Evolutionary conservation across 2,113 vertebrate species (phyloP).

Genomic region (Charadrius vociferus): DNA sequence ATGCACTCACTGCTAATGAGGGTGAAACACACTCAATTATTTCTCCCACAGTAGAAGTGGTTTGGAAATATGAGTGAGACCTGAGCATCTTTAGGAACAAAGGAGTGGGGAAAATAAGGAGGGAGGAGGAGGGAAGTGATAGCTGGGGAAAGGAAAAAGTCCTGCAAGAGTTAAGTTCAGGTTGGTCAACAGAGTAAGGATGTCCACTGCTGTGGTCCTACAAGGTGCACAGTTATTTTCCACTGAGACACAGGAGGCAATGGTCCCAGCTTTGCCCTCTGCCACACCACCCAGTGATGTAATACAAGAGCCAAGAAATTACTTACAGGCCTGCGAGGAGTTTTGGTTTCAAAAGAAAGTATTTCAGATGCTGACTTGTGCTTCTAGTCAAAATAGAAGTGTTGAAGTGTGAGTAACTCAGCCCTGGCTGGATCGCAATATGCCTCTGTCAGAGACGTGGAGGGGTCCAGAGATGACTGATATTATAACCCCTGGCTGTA

Average conservation of each 20-base stretch:
- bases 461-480: not conserved
- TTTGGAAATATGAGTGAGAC: not conserved
- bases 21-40: not conserved
- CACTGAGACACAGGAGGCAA: accelerated
- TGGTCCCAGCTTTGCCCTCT: not conserved
- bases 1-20: not conserved
- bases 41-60: not conserved
- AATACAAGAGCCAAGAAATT: not conserved
- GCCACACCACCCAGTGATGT: not conserved
- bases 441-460: not conserved
- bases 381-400: not conserved
- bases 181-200: not conserved
- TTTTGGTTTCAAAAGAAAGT: not conserved
- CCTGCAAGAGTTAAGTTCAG: not conserved
- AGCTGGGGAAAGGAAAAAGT: not conserved
- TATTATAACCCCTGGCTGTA: not conserved
- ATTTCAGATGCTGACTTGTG: not conserved
- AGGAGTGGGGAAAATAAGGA: not conserved
- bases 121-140: not conserved
- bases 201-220: not conserved
- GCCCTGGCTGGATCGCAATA: not conserved
- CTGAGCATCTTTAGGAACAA: not conserved
- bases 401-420: not conserved
- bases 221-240: not conserved
- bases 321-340: accelerated